A percentile compares a stretch with the other conserved stretches of the same genome.
These are phyloP conservation scores for Choristoneura rosaceana DNA, from an alignment of 2,888 invertebrate species.

Conservation along the genomic window DNA sequence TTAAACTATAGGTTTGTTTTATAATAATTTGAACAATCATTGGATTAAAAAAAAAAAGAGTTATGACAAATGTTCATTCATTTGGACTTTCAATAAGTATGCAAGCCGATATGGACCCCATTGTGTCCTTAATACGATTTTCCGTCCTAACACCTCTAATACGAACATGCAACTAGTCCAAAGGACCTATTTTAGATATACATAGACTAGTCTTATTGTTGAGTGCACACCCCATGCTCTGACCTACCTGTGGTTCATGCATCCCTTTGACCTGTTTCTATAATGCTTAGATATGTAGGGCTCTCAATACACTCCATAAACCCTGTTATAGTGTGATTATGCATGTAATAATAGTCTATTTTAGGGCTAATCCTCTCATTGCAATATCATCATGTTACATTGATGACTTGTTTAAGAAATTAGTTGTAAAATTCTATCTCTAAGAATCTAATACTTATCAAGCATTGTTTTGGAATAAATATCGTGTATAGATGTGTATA, in stretches of 20 bases:
- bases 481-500: not conserved
- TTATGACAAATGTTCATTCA: no score
- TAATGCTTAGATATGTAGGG: slow-evolving; percentile 26
- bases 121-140: slow-evolving; percentile 67
- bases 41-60: no score
- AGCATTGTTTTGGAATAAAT: no score
- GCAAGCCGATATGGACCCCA: no score
- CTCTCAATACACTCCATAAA: not conserved
- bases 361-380: no score
- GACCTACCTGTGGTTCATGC: slow-evolving; percentile 59
- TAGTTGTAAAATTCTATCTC: not conserved
- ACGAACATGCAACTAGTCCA: slow-evolving; percentile 20
- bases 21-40: no score
- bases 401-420: not conserved
- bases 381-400: not conserved
- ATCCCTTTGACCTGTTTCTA: slow-evolving; percentile 65
- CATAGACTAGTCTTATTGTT: slow-evolving; percentile 45
- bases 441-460: no score
- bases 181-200: slow-evolving; percentile 52
- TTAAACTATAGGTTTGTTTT: no score
- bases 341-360: not conserved
- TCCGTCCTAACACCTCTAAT: slow-evolving; percentile 62
- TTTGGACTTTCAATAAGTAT: no score
- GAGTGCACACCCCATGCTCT: slow-evolving; percentile 65
- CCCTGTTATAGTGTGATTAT: not conserved